Base-by-base conservation (phyloP, 1,140 invertebrate species). In the Drosophila busckii region DNA sequence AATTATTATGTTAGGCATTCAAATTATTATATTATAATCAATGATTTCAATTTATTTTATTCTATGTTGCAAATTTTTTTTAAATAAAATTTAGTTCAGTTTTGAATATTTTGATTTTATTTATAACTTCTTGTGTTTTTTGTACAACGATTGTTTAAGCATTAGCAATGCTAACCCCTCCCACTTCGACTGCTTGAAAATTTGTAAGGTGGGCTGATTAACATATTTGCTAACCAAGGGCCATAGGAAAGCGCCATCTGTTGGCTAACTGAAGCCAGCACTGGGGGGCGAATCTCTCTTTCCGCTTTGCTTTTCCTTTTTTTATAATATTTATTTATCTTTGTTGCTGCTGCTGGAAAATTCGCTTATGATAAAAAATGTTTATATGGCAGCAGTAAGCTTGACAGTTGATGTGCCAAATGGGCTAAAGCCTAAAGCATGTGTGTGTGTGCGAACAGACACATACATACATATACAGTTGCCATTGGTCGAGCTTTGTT, bases 321-420 rank as follows among this genome's bases (percentile, higher is more conserved):
- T 59, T 53, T 44, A 31, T 42, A 9, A 34, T 55, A 37, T 38
- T 44, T 32, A 42, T 15, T 48, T 38, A 15, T 25, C 3, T n/a
- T 13, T 4, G 15, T 4, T 37, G 3, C 22, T 59, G 49, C 44
- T 50, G 45, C 54, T 49, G 25, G 52, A 34, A 64, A 64, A 63
- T 58, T 59, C 59, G 52, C 52, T 58, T 68, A 58, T 65, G 53
- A 59, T 49, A 70, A 65, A 75, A 65, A 63, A 68, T 71, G 56
- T 80, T 56, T 80, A 80, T 82, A 82, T 85, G 63, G 82, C 78
- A 78, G 78, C 71, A 67, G 65, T 78, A 84, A 84, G 62, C 70
- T 70, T 84, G 70, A 84, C 80, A 76, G 70, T 55, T 75, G 59
- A 66, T 58, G 67, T 60, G 49, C 46, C 17, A 53, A 45, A 49